A percentile compares a stretch with the other conserved stretches of the same genome.
Conservation (phyloP, 2,797 vertebrate species). For the Coregonus ussuriensis region DNA sequence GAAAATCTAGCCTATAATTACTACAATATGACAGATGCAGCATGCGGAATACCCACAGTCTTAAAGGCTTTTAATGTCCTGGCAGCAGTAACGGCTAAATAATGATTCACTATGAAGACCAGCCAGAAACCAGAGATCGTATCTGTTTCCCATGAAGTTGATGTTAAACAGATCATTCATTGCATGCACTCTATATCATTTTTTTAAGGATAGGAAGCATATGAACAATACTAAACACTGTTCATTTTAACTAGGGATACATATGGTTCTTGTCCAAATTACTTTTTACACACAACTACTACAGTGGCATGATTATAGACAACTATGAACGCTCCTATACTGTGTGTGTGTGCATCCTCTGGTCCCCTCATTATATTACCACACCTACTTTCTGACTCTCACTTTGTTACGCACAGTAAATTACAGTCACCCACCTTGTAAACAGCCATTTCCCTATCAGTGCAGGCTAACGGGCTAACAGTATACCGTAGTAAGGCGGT, state of each 20-base stretch:
- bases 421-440: neutral
- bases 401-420: neutral
- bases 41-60: conserved; percentile 16
- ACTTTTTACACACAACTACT: neutral
- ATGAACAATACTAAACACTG: neutral
- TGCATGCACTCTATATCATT: neutral
- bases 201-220: neutral
- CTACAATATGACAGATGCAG: conserved; percentile 5
- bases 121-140: neutral
- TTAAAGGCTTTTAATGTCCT: conserved; percentile 5
- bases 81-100: conserved; percentile 10
- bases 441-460: neutral
- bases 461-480: neutral
- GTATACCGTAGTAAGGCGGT: no score
- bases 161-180: neutral
- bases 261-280: neutral
- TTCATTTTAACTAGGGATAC: neutral
- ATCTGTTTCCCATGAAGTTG: neutral
- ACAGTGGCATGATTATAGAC: neutral
- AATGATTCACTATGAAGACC: conserved; percentile 13
- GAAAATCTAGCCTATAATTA: conserved; percentile 31
- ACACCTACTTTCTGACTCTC: neutral
- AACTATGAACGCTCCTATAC: neutral
- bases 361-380: neutral
- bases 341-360: neutral